Conservation (phyloP, 1,140 invertebrate genomes). For the Aphelenchoides fujianensis region DNA sequence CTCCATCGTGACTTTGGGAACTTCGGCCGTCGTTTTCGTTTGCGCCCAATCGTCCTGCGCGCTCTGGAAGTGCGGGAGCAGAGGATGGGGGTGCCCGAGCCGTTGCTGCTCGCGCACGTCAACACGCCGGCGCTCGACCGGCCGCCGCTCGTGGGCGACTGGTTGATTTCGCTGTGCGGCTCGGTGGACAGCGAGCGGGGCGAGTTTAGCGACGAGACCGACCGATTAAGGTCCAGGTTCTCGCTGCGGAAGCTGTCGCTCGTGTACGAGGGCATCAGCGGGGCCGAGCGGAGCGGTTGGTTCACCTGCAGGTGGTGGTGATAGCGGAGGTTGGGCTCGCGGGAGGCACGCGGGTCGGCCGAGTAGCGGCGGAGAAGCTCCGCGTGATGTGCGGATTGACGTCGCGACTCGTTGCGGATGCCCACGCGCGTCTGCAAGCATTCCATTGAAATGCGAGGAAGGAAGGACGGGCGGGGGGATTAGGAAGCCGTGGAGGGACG, state of each 20-base stretch:
- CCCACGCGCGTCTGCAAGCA: conserved; percentile 24
- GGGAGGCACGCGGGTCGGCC: conserved; percentile 13
- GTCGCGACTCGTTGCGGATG: conserved; percentile 15
- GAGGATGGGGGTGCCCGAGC: neutral
- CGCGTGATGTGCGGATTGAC: conserved; percentile 15
- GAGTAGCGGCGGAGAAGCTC: conserved; percentile 26
- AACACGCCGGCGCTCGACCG: neutral
- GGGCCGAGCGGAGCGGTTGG: conserved; percentile 10
- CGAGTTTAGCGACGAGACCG: neutral
- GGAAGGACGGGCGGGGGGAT: neutral
- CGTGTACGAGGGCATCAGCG: conserved; percentile 9
- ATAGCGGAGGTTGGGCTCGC: neutral
- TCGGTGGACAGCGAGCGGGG: conserved; percentile 15
- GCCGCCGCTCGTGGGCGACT: neutral
- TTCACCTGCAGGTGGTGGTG: conserved; percentile 13
- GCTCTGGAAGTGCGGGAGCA: neutral
- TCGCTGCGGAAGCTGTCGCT: conserved; percentile 5
- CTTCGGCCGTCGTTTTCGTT: neutral
- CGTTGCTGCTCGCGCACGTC: neutral
- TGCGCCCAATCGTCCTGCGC: neutral
- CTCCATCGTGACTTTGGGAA: conserved; percentile 2
- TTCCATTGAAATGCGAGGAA: too few relatives aligned
- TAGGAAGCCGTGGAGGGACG: conserved; percentile 11
- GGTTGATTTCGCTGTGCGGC: neutral
- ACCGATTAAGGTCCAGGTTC: neutral